Evolutionary conservation across 2,113 vertebrate species (phyloP).

Genomic region (Tachuris rubrigastra): DNA sequence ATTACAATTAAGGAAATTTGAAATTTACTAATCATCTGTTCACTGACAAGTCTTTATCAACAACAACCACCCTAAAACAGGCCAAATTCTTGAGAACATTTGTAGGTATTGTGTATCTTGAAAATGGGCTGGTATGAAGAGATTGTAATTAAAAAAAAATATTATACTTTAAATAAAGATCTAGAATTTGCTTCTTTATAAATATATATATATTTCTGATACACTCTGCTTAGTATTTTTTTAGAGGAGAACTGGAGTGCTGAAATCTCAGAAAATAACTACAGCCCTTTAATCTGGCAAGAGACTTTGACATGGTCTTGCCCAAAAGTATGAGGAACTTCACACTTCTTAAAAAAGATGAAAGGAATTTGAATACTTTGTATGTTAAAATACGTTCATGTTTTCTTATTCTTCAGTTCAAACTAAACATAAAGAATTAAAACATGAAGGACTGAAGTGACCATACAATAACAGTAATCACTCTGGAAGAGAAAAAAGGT

Average conservation of each 20-base stretch:
- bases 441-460: rapidly evolving
- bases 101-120: background rate
- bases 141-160: background rate
- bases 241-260: background rate
- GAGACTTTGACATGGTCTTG: background rate
- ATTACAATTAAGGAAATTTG: no score
- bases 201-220: background rate
- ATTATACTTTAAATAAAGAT: background rate
- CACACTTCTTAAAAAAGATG: background rate
- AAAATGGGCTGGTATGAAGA: background rate
- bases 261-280: background rate
- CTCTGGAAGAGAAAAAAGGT: background rate
- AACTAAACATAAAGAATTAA: background rate
- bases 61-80: background rate
- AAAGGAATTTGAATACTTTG: background rate
- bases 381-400: background rate
- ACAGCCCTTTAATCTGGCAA: background rate
- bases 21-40: background rate
- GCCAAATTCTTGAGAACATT: background rate
- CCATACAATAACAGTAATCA: background rate
- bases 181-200: background rate
- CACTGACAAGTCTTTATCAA: background rate
- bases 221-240: background rate
- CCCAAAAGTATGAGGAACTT: background rate
- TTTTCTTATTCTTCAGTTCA: background rate